Evolutionary conservation across 2,113 vertebrate genomes (phyloP).

Genomic region (Regulus satrapa): DNA sequence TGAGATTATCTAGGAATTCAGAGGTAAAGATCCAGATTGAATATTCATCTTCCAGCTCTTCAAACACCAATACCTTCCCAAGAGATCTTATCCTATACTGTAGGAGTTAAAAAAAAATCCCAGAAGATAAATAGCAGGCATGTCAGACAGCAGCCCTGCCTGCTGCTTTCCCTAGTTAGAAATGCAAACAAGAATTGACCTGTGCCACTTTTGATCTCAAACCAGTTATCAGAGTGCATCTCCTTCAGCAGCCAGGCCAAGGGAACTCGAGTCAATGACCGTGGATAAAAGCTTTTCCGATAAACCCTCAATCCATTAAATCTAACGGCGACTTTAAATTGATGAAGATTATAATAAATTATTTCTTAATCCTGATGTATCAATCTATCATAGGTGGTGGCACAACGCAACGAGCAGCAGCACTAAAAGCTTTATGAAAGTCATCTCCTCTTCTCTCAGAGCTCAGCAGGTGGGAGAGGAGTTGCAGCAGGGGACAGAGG

Average conservation of each 20-base stretch:
- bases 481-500: too few relatives aligned
- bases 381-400: conserved; percentile 55
- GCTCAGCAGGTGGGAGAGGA: neutral
- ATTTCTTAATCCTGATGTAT: conserved; percentile 48
- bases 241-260: conserved; percentile 59
- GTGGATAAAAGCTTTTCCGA: conserved; percentile 81
- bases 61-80: neutral
- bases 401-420: neutral
- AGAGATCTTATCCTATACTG: neutral
- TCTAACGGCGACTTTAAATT: conserved; percentile 69
- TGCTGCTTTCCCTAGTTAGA: conserved; percentile 45
- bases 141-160: conserved; percentile 33
- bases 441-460: neutral
- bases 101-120: neutral
- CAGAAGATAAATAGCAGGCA: conserved; percentile 36
- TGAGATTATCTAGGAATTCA: neutral
- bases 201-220: conserved; percentile 43
- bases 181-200: conserved; percentile 65
- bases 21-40: neutral
- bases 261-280: conserved; percentile 48
- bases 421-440: conserved; percentile 39
- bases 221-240: conserved; percentile 59
- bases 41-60: neutral
- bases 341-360: conserved; percentile 70
- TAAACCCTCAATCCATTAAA: conserved; percentile 76